Evolutionary conservation across 2,113 vertebrate species (phyloP), one percentile per base, ranked within the genome.

Genomic region (Ptilonorhynchus violaceus): DNA sequence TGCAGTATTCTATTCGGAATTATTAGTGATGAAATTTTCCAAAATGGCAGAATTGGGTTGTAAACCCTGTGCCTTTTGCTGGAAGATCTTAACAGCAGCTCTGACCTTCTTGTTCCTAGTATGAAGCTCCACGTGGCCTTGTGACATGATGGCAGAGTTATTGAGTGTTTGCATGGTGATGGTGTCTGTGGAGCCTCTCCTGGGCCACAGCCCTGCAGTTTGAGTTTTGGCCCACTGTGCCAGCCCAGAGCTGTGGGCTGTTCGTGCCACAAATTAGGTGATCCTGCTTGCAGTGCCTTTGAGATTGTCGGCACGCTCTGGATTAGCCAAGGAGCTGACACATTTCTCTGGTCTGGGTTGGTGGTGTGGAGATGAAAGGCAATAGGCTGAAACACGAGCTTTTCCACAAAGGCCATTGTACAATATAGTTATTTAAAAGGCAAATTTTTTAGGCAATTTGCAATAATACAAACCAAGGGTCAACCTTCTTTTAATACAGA

Each of bases 71-170:
- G 7, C 15, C 30, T 50, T 67, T 60, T 64, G 53, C 35, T 13
- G 41, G 53, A 35, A 64, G n/a, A 27, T 28, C 13, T 1, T 31
- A 69, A 22, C 15, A 42, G n/a, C 52, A 62, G 15, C 55, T 79
- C 55, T 49, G 30, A 77, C 59, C 55, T 49, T 81, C 50, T 33
- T 13, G 12, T n/a, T 67, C 46, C n/a, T 56, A 5, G 23, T 13
- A 50, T 25, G 28, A 35, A 83, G 47, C 64, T 30, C 30, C 24
- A 0, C 6, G 21, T 63, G 11, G 16, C 72, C 78, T 23, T 3
- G 1, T 27, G 75, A 23, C 59, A 33, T 0, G 0, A 3, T 8
- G 41, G 31, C 67, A 63, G 59, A 6, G 46, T n/a, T 55, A 9
- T 1, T 53, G 39, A 47, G 50, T 46, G 21, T 55, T 41, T 62